Evolutionary conservation across 2,888 invertebrate species (phyloP), one percentile per base, ranked within the genome.

Genomic region (Exocentrus adspersus): DNA sequence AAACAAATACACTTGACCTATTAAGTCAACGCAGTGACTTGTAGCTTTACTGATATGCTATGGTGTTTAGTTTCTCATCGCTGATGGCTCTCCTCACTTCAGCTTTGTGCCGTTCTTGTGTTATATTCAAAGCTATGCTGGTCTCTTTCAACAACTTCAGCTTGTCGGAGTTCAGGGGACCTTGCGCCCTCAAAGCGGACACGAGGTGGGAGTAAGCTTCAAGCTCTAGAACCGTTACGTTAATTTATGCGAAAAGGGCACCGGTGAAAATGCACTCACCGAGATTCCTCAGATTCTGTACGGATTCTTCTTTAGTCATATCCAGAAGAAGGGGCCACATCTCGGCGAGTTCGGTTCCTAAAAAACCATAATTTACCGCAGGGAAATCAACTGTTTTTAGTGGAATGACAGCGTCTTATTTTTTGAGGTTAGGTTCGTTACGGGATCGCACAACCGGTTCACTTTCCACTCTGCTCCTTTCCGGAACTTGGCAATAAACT

Each of bases 31-130:
- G n/a, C n/a, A 17, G 50, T 12, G n/a, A 65, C 57, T 58, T 85
- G 89, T n/a, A n/a, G n/a, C n/a, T n/a, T 88, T 87, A 96, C 96
- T 91, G 91, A 80, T 95, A 92, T 74, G 96, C 95, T 81, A 97
- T 93, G 61, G 94, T 92, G 72, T 91, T 89, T 73, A 96, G 85
- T 81, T 92, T 89, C 82, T 97, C 95, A 85, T 96, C 96, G 84
- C 95, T 96, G 60, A 94, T 92, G 76, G 94, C 96, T 82, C 96
- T 88, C 75, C 96, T 88, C 75, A 95, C 89, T 86, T 97, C 97
- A 59, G 95, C 95, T 78, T 93, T 90, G 84, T 97, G 96, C 75
- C 97, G 87, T 83, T 97, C 97, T 80, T 90, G 89, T 67, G 94
- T 91, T 82, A 97, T 95, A 84, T 94, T 93, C 82, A 92, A 88